Evolutionary conservation across 2,797 vertebrate genomes (phyloP).

Genomic region (Melanotaenia boesemani): DNA sequence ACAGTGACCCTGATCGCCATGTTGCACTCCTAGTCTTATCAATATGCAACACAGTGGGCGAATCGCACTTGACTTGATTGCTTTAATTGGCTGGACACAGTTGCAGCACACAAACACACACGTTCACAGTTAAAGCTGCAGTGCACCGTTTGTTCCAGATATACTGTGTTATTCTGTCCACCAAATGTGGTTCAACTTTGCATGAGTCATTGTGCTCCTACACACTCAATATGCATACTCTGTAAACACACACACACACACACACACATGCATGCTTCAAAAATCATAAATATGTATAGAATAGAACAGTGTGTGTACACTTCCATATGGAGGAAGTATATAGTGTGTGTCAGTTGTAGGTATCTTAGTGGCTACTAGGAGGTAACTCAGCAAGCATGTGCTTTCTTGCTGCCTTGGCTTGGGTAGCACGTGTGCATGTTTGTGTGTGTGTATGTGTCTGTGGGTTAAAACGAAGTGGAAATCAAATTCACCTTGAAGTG

Average conservation of each 20-base stretch:
- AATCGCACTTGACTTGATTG: constrained; percentile 72
- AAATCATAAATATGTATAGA: constrained; percentile 73
- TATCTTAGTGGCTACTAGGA: constrained; percentile 37
- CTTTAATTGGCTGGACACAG: constrained; percentile 68
- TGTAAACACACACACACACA: constrained; percentile 58
- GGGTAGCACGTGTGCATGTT: constrained; percentile 19
- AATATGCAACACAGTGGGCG: constrained; percentile 71
- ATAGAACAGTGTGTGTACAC: constrained; percentile 24
- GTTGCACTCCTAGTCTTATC: constrained; percentile 60
- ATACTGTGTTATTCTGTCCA: constrained; percentile 58
- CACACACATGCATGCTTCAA: neutral
- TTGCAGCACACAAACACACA: constrained; percentile 33
- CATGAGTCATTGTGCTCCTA: constrained; percentile 73
- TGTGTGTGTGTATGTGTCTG: constrained; percentile 7
- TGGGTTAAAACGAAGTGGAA: constrained; percentile 87
- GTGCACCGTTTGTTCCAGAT: constrained; percentile 27
- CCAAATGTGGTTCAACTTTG: constrained; percentile 60
- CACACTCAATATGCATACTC: constrained; percentile 70
- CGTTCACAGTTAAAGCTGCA: constrained; percentile 16
- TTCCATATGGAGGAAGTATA: constrained; percentile 17
- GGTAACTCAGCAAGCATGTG: constrained; percentile 80
- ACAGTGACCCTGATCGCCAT: constrained; percentile 31
- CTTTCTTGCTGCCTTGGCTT: constrained; percentile 71
- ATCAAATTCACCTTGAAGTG: constrained; percentile 92
- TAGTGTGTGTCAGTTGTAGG: constrained; percentile 21